These are phyloP conservation scores for Probaryconus sp. DNA, from an alignment of 1,140 invertebrate species.

Conservation along the genomic window DNA sequence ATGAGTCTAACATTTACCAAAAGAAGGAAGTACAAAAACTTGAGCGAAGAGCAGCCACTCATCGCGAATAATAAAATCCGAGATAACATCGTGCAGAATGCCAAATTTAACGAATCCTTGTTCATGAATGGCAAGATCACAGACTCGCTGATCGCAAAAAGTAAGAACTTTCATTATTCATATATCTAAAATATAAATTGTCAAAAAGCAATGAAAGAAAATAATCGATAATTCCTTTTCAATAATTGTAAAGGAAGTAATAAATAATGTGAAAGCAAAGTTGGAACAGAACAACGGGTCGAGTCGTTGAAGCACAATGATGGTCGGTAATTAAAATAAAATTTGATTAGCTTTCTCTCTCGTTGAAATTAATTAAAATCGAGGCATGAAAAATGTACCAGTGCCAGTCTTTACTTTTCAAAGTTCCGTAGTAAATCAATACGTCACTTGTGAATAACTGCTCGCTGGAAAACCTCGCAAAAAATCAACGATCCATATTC, in stretches of 20 bases:
- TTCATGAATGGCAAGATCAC: conserved; percentile 53
- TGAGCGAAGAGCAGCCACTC: conserved; percentile 70
- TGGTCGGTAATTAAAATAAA: conserved; percentile 18
- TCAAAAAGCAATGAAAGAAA: not conserved
- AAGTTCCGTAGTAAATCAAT: conserved; percentile 31
- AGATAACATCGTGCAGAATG: conserved; percentile 48
- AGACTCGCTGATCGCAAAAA: conserved; percentile 33
- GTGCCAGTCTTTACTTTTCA: conserved; percentile 36
- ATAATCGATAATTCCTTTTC: conserved; percentile 18
- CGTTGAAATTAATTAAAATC: conserved; percentile 25
- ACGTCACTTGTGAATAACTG: conserved; percentile 13
- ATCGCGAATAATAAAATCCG: conserved; percentile 64
- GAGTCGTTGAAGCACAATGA: no score
- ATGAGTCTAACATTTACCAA: conserved; percentile 58
- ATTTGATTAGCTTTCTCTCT: conserved; percentile 8
- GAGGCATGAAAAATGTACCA: conserved; percentile 17
- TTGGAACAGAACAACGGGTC: no score
- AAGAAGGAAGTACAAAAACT: conserved; percentile 68
- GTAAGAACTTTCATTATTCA: conserved; percentile 19
- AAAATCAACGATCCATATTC: conserved; percentile 15
- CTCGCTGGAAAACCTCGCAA: not conserved
- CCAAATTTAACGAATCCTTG: conserved; percentile 41
- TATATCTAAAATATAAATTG: conserved; percentile 5
- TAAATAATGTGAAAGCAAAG: no score
- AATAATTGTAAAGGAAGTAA: no score